These are phyloP conservation scores for Leptatherina wallacei DNA, from an alignment of 2,797 vertebrate genomes.

Conservation along the genomic window DNA sequence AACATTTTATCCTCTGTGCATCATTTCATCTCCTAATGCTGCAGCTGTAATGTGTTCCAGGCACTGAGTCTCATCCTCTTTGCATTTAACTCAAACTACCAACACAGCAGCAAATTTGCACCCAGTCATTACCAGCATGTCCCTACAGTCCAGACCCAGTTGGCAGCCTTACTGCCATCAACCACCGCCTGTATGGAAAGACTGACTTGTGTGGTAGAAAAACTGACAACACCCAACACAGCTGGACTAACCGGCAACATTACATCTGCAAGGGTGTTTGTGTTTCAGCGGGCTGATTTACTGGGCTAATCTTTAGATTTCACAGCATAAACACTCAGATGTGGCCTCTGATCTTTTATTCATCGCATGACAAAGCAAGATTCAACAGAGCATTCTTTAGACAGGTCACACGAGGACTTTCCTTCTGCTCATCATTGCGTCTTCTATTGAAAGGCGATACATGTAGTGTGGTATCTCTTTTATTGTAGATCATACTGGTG, in stretches of 20 bases:
- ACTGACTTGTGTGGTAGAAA: slow-evolving; percentile 34
- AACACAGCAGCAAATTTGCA: slow-evolving; percentile 22
- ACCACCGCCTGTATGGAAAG: slow-evolving; percentile 45
- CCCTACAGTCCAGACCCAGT: slow-evolving; percentile 13
- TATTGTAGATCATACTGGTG: neutral
- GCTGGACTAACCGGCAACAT: slow-evolving; percentile 9
- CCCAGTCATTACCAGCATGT: slow-evolving; percentile 45
- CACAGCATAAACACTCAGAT: neutral
- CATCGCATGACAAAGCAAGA: neutral
- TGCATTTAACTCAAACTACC: slow-evolving; percentile 5
- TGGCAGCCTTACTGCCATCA: slow-evolving; percentile 17
- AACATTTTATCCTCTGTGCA: neutral
- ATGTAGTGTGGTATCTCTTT: neutral
- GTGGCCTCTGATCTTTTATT: neutral
- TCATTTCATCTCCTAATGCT: neutral
- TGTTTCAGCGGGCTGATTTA: neutral
- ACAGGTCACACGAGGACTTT: neutral
- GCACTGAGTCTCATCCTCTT: neutral
- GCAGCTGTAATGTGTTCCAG: neutral
- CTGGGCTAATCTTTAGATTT: too few species aligned
- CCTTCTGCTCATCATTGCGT: neutral
- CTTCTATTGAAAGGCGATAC: neutral
- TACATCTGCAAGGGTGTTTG: slow-evolving; percentile 13
- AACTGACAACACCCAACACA: slow-evolving; percentile 18
- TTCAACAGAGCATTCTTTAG: neutral